Evolutionary conservation across 2,888 invertebrate genomes (phyloP).

Genomic region (Lumbricus terrestris): DNA sequence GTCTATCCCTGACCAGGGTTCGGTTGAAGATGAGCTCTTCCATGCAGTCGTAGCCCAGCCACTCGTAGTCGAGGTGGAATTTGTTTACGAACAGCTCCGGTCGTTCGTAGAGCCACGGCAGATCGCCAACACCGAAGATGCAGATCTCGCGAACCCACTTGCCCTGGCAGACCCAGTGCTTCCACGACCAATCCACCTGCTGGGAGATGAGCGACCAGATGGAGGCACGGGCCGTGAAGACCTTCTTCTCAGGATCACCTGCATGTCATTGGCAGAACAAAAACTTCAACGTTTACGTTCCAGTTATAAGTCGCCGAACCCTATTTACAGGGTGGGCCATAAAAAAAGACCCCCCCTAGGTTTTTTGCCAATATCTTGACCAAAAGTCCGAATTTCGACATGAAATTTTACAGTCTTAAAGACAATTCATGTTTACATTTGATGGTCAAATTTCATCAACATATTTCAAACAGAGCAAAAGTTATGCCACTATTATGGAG

Average conservation of each 20-base stretch:
- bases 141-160: constrained; percentile 48
- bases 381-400: no score
- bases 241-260: constrained; percentile 38
- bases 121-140: constrained; percentile 49
- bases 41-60: constrained; percentile 34
- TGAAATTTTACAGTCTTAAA: no score
- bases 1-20: constrained; percentile 7
- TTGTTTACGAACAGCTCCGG: constrained; percentile 54
- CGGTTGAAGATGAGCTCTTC: constrained; percentile 36
- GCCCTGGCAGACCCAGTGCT: constrained; percentile 43
- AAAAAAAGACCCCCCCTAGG: no score
- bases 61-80: constrained; percentile 39
- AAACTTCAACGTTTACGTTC: no score
- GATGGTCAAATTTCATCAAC: no score
- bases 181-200: constrained; percentile 36
- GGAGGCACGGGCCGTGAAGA: constrained; percentile 31
- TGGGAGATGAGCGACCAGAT: constrained; percentile 28
- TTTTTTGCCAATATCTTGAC: no score
- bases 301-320: no score
- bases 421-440: no score
- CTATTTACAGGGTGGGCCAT: no score
- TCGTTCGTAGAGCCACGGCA: constrained; percentile 41
- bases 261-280: not conserved
- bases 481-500: no score
- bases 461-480: no score